Evolutionary conservation across 2,888 invertebrate species (phyloP).

Genomic region (Drosophila nigricruria): DNA sequence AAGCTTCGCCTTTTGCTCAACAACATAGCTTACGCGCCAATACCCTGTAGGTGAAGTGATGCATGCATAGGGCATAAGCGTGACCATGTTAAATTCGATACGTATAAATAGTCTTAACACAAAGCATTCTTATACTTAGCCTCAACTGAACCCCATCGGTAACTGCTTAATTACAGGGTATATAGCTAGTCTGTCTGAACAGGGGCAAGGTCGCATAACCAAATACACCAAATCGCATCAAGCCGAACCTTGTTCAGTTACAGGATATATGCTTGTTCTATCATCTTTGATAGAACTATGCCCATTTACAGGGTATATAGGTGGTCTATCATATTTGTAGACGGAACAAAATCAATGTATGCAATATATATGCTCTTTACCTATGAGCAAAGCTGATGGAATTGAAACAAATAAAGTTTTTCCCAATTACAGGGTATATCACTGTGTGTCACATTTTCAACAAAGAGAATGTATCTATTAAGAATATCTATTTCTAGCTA

Average conservation of each 20-base stretch:
- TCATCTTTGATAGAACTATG: too few relatives aligned
- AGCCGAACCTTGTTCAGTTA: neutral
- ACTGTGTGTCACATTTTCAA: neutral
- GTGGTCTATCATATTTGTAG: neutral
- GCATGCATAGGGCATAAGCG: neutral
- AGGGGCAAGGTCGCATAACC: too few relatives aligned
- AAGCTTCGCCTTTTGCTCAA: slow-evolving; percentile 9
- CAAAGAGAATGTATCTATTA: too few relatives aligned
- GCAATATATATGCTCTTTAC: neutral
- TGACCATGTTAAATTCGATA: too few relatives aligned
- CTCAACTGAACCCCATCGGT: neutral
- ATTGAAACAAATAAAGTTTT: neutral
- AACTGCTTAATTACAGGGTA: neutral
- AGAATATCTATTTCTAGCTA: too few relatives aligned
- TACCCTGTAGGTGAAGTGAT: slow-evolving; percentile 8
- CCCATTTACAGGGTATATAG: neutral
- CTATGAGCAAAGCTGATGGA: neutral
- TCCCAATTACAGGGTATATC: neutral
- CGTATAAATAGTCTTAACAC: too few relatives aligned
- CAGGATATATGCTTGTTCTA: neutral
- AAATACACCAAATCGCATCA: too few relatives aligned
- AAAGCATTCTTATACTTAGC: neutral
- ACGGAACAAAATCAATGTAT: neutral
- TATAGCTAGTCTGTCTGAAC: neutral
- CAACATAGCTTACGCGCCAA: slow-evolving; percentile 15